phyloP scores from a whole-genome alignment of 2,113 vertebrate genomes.

The Eurypyga helias region DNA sequence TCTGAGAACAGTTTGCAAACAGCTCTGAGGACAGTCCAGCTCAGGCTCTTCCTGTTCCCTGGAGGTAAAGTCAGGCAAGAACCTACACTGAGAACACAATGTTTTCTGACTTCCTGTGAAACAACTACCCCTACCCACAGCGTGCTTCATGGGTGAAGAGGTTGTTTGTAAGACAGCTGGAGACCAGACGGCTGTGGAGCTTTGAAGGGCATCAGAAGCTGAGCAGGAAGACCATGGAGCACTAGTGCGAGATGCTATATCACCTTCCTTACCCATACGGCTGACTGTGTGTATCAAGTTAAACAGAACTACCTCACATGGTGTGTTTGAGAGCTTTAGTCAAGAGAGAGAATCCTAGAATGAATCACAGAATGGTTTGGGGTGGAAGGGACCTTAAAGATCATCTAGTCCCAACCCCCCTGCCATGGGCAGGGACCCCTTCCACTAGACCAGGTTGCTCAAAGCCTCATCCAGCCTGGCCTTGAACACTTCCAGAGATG shows the following conservation, averaged over 20 bases:
- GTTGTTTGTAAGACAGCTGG: constrained; percentile 39
- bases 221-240: background rate
- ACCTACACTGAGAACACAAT: constrained; percentile 28
- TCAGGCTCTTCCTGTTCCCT: constrained; percentile 41
- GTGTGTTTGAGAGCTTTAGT: background rate
- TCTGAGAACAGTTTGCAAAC: constrained; percentile 44
- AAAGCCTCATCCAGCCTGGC: no score
- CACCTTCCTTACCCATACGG: background rate
- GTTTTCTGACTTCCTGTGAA: constrained; percentile 39
- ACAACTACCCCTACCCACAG: constrained; percentile 36
- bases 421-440: no score
- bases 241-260: background rate
- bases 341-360: no score
- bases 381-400: no score
- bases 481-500: no score
- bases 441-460: no score
- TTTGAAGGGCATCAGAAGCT: background rate
- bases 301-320: background rate
- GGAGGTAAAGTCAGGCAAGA: constrained; percentile 50
- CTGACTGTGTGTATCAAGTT: background rate
- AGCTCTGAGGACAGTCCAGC: constrained; percentile 43
- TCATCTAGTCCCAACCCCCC: no score
- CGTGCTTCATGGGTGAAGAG: constrained; percentile 23
- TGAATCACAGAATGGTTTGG: no score
- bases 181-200: background rate